Percentiles rank a stretch among this genome's conserved stretches.
phyloP scores from a whole-genome alignment of 1,140 invertebrate species.

The Cherax quadricarinatus region DNA sequence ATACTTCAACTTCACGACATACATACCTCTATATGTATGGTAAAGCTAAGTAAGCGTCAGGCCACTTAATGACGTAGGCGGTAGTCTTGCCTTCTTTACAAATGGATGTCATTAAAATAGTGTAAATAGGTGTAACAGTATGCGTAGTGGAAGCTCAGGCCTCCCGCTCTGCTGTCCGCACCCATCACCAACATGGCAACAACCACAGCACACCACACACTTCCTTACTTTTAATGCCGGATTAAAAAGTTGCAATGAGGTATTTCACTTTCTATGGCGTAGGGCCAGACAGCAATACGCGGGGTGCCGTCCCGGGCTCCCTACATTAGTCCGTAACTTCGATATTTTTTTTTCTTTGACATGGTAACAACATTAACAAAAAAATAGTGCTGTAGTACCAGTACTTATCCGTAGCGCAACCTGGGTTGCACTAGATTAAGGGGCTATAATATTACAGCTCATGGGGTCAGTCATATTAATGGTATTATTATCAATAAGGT shows the following conservation, averaged over 20 bases:
- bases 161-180: slow-evolving; percentile 6
- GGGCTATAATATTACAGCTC: slow-evolving; percentile 46
- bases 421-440: slow-evolving; percentile 34
- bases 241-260: background rate
- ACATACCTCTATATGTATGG: background rate
- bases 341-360: slow-evolving; percentile 20
- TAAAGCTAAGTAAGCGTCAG: background rate
- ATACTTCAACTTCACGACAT: background rate
- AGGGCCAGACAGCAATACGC: background rate
- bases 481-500: slow-evolving; percentile 69
- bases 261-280: background rate
- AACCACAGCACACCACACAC: background rate
- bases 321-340: slow-evolving; percentile 4
- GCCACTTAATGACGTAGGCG: slow-evolving; percentile 13
- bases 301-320: background rate
- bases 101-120: slow-evolving; percentile 60
- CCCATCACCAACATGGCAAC: background rate
- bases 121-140: slow-evolving; percentile 57
- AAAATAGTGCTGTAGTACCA: slow-evolving; percentile 54
- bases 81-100: slow-evolving; percentile 60
- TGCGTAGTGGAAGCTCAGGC: slow-evolving; percentile 13
- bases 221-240: background rate
- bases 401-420: slow-evolving; percentile 30
- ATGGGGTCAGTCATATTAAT: slow-evolving; percentile 61
- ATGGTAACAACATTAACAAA: slow-evolving; percentile 66